Evolutionary conservation across 2,113 vertebrate species (phyloP), one percentile per base, ranked within the genome.

Genomic region (Steatornis caripensis): DNA sequence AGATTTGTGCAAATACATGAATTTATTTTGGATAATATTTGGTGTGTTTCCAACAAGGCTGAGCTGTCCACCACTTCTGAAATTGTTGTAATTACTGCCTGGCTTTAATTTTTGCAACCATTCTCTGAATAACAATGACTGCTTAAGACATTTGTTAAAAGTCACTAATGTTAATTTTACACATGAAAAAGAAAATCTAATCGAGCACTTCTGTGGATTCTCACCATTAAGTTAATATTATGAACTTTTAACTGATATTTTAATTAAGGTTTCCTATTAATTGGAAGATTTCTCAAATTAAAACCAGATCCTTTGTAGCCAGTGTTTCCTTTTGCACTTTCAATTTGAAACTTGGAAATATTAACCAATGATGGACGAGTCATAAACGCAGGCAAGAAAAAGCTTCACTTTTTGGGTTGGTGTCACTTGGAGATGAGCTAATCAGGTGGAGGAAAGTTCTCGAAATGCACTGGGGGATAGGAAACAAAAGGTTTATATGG

Each of bases 241-340:
- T 75, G 37, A 92, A 90, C 83, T 96, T 97, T 94, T 97, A 98
- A 97, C 7, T 1, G 76, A 93, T 97, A 85, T 96, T 98, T 97
- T 98, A 97, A 98, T 98, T 97, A 97, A 96, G 74, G 36, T 54
- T 84, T 83, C 39, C 62, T 95, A 77, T 96, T 97, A 97, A 97
- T 96, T 96, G 93, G 77, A 96, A 96, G 90, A 74, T 85, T 89
- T 95, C 77, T 97, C 64, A 84, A 91, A 97, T 96, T 97, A 94
- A 95, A 97, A 74, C n/a, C 81, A 96, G 51, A 66, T 93, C 66
- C 74, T 96, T 71, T 96, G 75, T 96, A 96, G 88, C 68, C 80
- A 77, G 81, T 96, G 96, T 97, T 96, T 97, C 87, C 91, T 97
- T 97, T 97, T 95, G 77, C 79, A 77, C 72, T 95, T 95, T 54